Evolutionary conservation across 2,797 vertebrate species (phyloP).

Genomic region (Lithobates sylvaticus): DNA sequence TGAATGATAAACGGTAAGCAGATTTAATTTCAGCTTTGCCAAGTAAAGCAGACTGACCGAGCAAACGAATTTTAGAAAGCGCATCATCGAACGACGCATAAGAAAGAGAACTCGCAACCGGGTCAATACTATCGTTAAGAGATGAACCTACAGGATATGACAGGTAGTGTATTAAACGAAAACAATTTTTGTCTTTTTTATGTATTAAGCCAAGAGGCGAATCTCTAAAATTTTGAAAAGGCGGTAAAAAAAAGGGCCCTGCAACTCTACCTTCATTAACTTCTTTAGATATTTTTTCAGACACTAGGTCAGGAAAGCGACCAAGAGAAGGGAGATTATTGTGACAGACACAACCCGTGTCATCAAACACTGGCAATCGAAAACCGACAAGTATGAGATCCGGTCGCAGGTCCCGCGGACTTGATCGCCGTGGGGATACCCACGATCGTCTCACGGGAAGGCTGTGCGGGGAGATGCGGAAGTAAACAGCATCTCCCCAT

Average conservation of each 20-base stretch:
- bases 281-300: neutral
- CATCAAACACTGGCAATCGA: neutral
- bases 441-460: no score
- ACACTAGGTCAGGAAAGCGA: neutral
- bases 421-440: no score
- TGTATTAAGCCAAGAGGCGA: neutral
- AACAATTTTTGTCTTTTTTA: neutral
- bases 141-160: neutral
- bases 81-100: neutral
- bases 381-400: neutral
- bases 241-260: neutral
- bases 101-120: neutral
- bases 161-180: neutral
- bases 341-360: neutral
- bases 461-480: no score
- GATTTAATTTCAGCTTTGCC: no score
- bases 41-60: neutral
- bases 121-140: neutral
- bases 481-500: no score
- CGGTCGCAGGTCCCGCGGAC: no score
- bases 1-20: neutral
- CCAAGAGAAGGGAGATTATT: neutral
- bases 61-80: fast-evolving
- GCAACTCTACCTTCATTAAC: neutral
- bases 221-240: neutral